Evolutionary conservation across 2,113 vertebrate species (phyloP).

Genomic region (Tenebrosternarchus preto): DNA sequence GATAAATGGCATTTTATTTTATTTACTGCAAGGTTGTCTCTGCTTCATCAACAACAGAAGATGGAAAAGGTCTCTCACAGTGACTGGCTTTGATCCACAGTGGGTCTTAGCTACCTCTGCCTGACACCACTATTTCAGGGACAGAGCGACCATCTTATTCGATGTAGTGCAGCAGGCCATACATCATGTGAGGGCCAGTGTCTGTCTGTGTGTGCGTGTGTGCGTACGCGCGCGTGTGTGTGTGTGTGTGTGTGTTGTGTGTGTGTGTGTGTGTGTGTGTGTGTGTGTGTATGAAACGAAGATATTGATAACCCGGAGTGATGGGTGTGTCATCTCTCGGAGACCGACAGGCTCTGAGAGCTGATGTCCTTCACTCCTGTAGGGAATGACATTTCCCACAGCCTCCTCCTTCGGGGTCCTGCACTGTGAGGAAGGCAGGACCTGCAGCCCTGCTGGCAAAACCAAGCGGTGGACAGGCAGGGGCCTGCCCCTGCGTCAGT

Average conservation of each 20-base stretch:
- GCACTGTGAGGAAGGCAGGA: not conserved
- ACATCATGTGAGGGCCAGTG: not conserved
- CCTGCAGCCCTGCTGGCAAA: not conserved
- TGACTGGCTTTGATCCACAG: constrained; percentile 9
- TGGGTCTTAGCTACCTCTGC: constrained; percentile 14
- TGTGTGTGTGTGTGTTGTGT: not conserved
- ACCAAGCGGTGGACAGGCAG: not conserved
- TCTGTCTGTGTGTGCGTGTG: not conserved
- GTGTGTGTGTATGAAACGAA: not conserved
- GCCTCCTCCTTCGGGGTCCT: constrained; percentile 7
- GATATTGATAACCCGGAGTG: constrained; percentile 29
- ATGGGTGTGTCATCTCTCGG: constrained; percentile 24
- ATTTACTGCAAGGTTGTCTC: constrained; percentile 37
- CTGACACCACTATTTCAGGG: constrained; percentile 14
- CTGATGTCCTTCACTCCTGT: constrained; percentile 7
- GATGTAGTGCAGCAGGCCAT: not conserved
- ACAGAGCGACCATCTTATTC: not conserved
- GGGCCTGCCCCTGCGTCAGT: not conserved
- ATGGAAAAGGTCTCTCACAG: constrained; percentile 19
- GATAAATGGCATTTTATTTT: constrained; percentile 23
- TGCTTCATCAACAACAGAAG: constrained; percentile 30
- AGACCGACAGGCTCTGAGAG: constrained; percentile 29
- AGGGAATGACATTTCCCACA: constrained; percentile 21
- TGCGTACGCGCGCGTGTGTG: not conserved
- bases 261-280: not conserved